phyloP scores from a whole-genome alignment of 2,888 invertebrate species.

The Polymixis lichenea region DNA sequence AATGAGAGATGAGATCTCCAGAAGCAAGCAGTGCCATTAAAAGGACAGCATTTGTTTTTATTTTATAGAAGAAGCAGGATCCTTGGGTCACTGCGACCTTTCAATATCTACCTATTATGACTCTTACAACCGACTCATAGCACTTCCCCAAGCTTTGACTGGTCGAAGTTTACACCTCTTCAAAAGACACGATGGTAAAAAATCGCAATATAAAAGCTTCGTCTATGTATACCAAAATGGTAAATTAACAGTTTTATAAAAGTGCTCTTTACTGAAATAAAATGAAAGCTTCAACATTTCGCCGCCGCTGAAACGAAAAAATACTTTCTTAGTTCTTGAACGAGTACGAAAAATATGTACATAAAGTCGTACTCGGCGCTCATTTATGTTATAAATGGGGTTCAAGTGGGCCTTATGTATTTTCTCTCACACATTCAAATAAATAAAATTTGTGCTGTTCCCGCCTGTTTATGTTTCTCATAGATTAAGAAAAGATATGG shows the following conservation, averaged over 20 bases:
- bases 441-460: slow-evolving; percentile 41
- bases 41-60: background rate
- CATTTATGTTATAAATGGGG: slow-evolving; percentile 45
- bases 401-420: slow-evolving; percentile 45
- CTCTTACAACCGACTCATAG: background rate
- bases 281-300: slow-evolving; percentile 4
- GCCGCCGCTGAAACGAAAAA: slow-evolving; percentile 30
- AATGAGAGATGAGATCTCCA: background rate
- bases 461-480: slow-evolving; percentile 25
- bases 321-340: slow-evolving; percentile 40
- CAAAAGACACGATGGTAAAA: background rate
- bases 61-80: background rate
- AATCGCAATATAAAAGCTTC: background rate
- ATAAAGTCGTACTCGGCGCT: slow-evolving; percentile 40
- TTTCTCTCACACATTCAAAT: slow-evolving; percentile 50
- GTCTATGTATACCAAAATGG: background rate
- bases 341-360: slow-evolving; percentile 38
- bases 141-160: background rate
- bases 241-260: slow-evolving; percentile 29
- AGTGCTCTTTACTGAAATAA: slow-evolving; percentile 11
- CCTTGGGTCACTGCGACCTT: background rate
- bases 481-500: slow-evolving; percentile 47
- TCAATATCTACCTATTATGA: background rate
- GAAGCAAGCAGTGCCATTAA: background rate
- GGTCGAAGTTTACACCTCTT: background rate